Conservation (phyloP, 2,888 invertebrate species). For the Hesperia comma region DNA sequence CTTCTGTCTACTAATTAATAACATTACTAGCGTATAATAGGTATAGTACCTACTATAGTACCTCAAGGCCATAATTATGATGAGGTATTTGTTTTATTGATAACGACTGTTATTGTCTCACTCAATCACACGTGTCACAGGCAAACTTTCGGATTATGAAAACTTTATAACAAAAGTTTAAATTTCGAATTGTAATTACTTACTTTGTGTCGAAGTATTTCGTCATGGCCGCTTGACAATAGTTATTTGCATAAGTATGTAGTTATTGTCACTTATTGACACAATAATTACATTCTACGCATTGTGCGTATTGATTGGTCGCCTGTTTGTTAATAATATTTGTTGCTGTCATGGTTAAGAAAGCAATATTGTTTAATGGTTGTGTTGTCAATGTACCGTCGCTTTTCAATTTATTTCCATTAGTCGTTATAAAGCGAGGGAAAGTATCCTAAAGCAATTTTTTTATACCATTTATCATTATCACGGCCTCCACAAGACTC, state of each 20-base stretch:
- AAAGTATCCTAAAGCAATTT: slow-evolving; percentile 25
- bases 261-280: slow-evolving; percentile 15
- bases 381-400: slow-evolving; percentile 2
- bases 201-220: not conserved
- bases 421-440: slow-evolving; percentile 30
- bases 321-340: slow-evolving; percentile 15
- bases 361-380: slow-evolving; percentile 27
- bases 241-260: slow-evolving; percentile 15
- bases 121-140: too few species aligned
- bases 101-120: not conserved
- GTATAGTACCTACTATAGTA: too few species aligned
- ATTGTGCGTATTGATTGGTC: slow-evolving; percentile 7
- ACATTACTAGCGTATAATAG: too few species aligned
- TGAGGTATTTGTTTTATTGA: not conserved
- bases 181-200: not conserved
- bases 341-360: slow-evolving; percentile 24
- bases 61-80: too few species aligned
- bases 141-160: not conserved
- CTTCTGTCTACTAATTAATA: too few species aligned
- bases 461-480: slow-evolving; percentile 35
- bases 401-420: slow-evolving; percentile 33
- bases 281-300: slow-evolving; percentile 18
- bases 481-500: slow-evolving; percentile 30
- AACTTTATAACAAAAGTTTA: not conserved
- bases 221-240: slow-evolving; percentile 6